Base-by-base conservation (phyloP, 1,140 invertebrate species). In the Sminthurides bifidus region DNA sequence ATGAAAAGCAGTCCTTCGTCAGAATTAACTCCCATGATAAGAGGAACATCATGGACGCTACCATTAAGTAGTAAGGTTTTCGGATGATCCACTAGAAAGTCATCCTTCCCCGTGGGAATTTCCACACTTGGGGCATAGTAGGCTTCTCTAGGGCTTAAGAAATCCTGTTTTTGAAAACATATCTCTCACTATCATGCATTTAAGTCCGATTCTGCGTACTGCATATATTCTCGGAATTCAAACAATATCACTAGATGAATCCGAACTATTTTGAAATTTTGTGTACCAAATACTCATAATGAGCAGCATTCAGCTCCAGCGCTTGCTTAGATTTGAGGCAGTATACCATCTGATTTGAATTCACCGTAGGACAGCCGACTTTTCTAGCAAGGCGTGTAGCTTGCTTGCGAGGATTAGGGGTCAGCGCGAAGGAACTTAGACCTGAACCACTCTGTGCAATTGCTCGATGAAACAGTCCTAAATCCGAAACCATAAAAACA, bases 361-460 rank as follows among this genome's bases (percentile, higher is more conserved):
- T 67, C 3, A 84, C 52, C 52, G 85, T 78, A 17, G 74, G 74
- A 6, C 68, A 69, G 1, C 75, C 73, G 1, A 72, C 74, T 31
- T 76, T 70, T 1, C 75, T 77, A 1, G 66, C 64, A 21, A 89
- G 64, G 48, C 76, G 76, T 37, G 73, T 69, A 0, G 83, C 79
- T 58, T 82, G 79, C 14, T 73, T 66, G 8, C 75, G 70, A 0
- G 81, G 77, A 54, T 81, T 72, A 8, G 75, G 72, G 0, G 81
- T 76, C 46, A 85, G 74, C 0, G 83, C 79, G 87, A 87, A 92
- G 0, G 81, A 76, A 66, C 81, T 82, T 10, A 87, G 69, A 1
- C 82, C 79, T 2, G 82, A 86, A 24, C 58, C 58, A 21, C 19
- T 29, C 52, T 49, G 35, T 17, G 57, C 30, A 1, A 62, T 58